These are phyloP conservation scores for Venusia cambrica DNA, from an alignment of 2,888 invertebrate genomes.

Conservation along the genomic window DNA sequence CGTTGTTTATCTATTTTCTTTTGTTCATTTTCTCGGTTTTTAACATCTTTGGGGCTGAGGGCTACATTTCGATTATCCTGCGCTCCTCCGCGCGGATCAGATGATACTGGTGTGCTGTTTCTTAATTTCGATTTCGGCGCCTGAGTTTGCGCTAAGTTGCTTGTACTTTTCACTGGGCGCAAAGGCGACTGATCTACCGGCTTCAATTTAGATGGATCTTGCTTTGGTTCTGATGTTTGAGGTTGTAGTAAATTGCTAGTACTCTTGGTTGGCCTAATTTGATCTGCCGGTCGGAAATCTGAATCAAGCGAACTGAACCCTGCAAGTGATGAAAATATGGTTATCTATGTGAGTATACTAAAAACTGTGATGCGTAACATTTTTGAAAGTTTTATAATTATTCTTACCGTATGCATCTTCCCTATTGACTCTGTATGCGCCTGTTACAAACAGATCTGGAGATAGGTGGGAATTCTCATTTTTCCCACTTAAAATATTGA, in stretches of 20 bases:
- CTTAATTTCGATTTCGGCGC: conserved; percentile 34
- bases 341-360: no score
- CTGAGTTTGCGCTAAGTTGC: conserved; percentile 39
- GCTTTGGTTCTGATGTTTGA: no score
- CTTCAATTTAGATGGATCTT: conserved; percentile 42
- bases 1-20: conserved; percentile 53
- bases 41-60: conserved; percentile 33
- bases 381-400: background rate
- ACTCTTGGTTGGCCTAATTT: no score
- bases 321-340: conserved; percentile 6
- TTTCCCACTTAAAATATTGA: conserved; percentile 48
- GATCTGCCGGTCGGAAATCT: no score
- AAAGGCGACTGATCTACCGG: conserved; percentile 26
- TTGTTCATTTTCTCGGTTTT: conserved; percentile 44
- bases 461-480: conserved; percentile 39
- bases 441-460: conserved; percentile 43
- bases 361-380: no score
- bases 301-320: conserved; percentile 18
- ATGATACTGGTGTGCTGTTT: conserved; percentile 49
- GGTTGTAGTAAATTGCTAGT: no score
- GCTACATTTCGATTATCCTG: conserved; percentile 27
- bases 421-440: conserved; percentile 57
- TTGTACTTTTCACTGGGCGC: conserved; percentile 50
- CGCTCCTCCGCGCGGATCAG: conserved; percentile 43
- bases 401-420: conserved; percentile 58